These are phyloP conservation scores for Drosophila lowei DNA, from an alignment of 1,140 invertebrate species.

Conservation along the genomic window DNA sequence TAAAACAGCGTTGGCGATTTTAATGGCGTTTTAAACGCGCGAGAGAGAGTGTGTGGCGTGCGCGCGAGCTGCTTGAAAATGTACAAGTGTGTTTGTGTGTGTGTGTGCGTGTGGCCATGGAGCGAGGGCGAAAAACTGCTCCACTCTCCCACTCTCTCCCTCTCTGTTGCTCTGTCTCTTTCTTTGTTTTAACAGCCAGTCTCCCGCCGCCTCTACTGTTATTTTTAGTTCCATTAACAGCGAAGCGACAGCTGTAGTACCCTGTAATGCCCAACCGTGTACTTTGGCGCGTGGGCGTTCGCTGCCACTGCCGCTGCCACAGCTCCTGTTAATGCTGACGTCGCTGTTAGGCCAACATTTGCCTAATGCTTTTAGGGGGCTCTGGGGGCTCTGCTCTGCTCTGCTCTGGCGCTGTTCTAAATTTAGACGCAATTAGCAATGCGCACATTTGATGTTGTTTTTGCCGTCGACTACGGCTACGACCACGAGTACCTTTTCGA, in stretches of 20 bases:
- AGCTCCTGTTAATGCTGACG: slow-evolving; percentile 26
- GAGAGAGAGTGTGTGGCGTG: slow-evolving; percentile 18
- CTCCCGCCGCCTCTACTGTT: slow-evolving; percentile 29
- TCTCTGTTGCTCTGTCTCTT: slow-evolving; percentile 10
- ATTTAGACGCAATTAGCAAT: slow-evolving; percentile 78
- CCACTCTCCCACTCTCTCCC: slow-evolving; percentile 8
- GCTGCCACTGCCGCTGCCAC: slow-evolving; percentile 41
- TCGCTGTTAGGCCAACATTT: slow-evolving; percentile 34
- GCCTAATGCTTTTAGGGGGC: slow-evolving; percentile 12
- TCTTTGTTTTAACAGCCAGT: slow-evolving; percentile 28
- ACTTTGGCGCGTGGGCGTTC: slow-evolving; percentile 63
- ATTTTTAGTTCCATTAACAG: slow-evolving; percentile 70
- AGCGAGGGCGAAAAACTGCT: slow-evolving; percentile 27
- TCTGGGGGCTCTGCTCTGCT: neutral
- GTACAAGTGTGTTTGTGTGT: neutral
- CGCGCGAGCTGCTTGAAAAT: slow-evolving; percentile 45
- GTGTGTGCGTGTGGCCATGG: neutral
- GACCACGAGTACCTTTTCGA: slow-evolving; percentile 23
- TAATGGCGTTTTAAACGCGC: slow-evolving; percentile 77
- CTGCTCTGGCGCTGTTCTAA: slow-evolving; percentile 53
- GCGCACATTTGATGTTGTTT: slow-evolving; percentile 71
- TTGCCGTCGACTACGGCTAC: slow-evolving; percentile 10
- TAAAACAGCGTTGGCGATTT: slow-evolving; percentile 73
- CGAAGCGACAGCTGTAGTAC: too few species aligned
- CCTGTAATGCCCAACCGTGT: slow-evolving; percentile 24